Conservation (phyloP, 2,113 vertebrate species). For the Lycaon pictus region DNA sequence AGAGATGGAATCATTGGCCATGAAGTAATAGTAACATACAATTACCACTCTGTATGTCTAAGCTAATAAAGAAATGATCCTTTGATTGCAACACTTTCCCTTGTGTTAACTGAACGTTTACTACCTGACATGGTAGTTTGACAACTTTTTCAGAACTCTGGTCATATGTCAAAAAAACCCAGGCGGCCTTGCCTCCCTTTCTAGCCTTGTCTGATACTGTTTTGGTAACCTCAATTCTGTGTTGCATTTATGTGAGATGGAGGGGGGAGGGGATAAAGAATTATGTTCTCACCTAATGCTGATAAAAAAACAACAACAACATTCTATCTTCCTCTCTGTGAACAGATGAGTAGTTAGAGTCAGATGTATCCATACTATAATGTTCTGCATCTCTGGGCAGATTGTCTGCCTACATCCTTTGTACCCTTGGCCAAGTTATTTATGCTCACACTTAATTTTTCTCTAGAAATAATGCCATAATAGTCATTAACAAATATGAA, state of each 20-base stretch:
- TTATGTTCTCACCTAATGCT: background rate
- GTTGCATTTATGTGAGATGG: background rate
- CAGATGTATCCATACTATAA: background rate
- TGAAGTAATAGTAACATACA: conserved; percentile 55
- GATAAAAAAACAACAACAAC: background rate
- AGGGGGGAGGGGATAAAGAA: background rate
- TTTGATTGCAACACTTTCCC: conserved; percentile 64
- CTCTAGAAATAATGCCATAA: conserved; percentile 39
- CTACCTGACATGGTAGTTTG: conserved; percentile 38
- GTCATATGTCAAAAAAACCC: background rate
- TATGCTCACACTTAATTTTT: conserved; percentile 53
- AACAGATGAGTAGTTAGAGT: conserved; percentile 31
- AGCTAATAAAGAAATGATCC: conserved; percentile 74
- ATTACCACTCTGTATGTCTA: conserved; percentile 68
- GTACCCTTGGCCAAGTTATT: conserved; percentile 23
- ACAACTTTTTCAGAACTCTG: conserved; percentile 50
- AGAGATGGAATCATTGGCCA: conserved; percentile 42
- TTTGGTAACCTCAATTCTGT: conserved; percentile 33
- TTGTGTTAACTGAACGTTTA: conserved; percentile 70
- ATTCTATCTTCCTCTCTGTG: background rate
- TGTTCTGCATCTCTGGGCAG: background rate
- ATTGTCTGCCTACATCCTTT: background rate
- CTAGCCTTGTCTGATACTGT: background rate
- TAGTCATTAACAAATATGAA: background rate
- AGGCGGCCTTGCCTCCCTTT: background rate